Base-by-base conservation (phyloP, 2,113 vertebrate species). In the Eclectus roratus region DNA sequence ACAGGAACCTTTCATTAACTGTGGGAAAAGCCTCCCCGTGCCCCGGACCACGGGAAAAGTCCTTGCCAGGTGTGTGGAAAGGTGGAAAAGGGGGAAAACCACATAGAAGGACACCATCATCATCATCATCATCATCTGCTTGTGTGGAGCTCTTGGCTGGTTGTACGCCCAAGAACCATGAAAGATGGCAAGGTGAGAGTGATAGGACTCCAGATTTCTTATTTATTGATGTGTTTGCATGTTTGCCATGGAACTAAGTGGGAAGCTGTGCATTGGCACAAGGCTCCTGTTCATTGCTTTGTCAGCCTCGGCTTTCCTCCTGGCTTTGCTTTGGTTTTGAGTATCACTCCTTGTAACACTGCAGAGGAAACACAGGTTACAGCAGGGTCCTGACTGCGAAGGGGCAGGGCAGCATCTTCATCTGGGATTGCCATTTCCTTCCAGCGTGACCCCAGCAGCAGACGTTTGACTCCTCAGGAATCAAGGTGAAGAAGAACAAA, bases 401-500 rank as follows among this genome's bases (percentile, higher is more conserved):
- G 90, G 96, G 95, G 95, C 91, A 91, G 76, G 43, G 50, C 80
- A 46, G 91, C 58, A 8, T 93, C 96, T 96, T 98, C 98, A 98
- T 97, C 97, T 98, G 98, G 97, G 97, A 98, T 97, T 98, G 94
- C 53, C 96, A 98, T 98, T 99, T 99, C 98, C 98, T 98, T 95
- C 94, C 91, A 85, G 91, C 33, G 93, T 98, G 98, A 98, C 98
- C 98, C 94, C 88, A 86, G 73, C 94, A 87, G 98, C 91, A 98
- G 96, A 97, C 85, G 91, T 96, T 95, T 97, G 97, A 98, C 97
- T 98, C 95, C 97, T 87, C 95, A 97, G 98, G 97, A 98, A 97
- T 98, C 95, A 97, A 98, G 98, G 97, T 98, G 97, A 98, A 97
- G 98, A 96, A 98, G 98, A 97, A 98, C 96, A 98, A 98, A 98